Percentiles rank a stretch among this genome's conserved stretches.
These are phyloP conservation scores for Amorpha juglandis DNA, from an alignment of 2,888 invertebrate genomes.

Conservation along the genomic window DNA sequence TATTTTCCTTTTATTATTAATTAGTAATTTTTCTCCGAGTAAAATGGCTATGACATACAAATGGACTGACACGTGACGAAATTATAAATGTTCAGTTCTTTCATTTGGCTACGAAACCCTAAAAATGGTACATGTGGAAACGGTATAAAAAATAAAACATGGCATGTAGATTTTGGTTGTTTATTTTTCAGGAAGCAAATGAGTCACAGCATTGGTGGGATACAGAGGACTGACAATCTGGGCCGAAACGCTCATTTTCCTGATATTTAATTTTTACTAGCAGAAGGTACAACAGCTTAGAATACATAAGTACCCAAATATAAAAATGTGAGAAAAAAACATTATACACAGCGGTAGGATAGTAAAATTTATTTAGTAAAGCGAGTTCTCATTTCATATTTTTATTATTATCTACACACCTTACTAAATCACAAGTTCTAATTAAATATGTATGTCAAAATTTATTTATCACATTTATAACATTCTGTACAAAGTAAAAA, in stretches of 20 bases:
- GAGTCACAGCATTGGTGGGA: slow-evolving; percentile 84
- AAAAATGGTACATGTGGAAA: not conserved
- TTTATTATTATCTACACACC: slow-evolving; percentile 76
- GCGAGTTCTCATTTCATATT: slow-evolving; percentile 69
- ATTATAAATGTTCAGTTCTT: no score
- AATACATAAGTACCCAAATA: slow-evolving; percentile 79
- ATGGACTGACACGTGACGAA: no score
- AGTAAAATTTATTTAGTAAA: slow-evolving; percentile 75
- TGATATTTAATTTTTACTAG: slow-evolving; percentile 68
- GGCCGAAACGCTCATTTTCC: slow-evolving; percentile 76
- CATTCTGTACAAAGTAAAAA: slow-evolving; percentile 83
- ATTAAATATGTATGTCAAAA: slow-evolving; percentile 77
- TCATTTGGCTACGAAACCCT: no score
- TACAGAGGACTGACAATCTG: slow-evolving; percentile 79
- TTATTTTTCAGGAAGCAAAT: slow-evolving; percentile 84
- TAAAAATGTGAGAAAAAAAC: slow-evolving; percentile 78
- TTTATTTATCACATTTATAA: slow-evolving; percentile 82
- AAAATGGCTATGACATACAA: no score
- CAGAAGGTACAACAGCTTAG: slow-evolving; percentile 76
- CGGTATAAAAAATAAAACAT: slow-evolving; percentile 24
- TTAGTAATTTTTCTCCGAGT: no score
- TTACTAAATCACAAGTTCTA: slow-evolving; percentile 82
- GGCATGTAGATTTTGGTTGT: slow-evolving; percentile 75
- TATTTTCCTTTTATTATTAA: no score
- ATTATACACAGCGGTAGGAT: slow-evolving; percentile 68